Evolutionary conservation across 2,888 invertebrate species (phyloP), one percentile per base, ranked within the genome.

Genomic region (Stenichneumon culpator): DNA sequence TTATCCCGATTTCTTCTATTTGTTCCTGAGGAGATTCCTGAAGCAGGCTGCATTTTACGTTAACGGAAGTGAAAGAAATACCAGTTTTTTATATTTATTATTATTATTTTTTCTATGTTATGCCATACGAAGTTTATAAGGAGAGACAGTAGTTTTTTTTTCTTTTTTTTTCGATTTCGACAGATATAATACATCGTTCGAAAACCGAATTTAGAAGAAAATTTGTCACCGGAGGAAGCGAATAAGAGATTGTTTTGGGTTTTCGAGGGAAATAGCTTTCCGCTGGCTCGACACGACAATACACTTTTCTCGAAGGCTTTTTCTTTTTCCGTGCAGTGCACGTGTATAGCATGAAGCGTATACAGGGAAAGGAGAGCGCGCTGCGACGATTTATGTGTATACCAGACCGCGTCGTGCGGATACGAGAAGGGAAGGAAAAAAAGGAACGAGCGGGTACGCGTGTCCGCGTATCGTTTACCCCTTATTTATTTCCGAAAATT

Each of bases 401-500:
- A 47, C 39, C 25, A 28, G 39, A 74, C 28, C 28, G 39, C 28
- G 70, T n/a, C 19, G 9, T 25, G 39, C 44, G 63, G 84, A 79
- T 77, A 75, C 75, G 70, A 74, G 25, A 60, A 74, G 70, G 47
- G 69, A 19, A 25, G 25, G 9, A 65, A 44, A 60, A 28, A 82
- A 65, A 83, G 82, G 84, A 79, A 86, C 63, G 81, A 88, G 88
- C 88, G 86, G 84, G 83, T 89, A 87, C 88, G 89, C 89, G 87
- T 90, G 91, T 91, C 91, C 89, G 90, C 92, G 92, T 92, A 93
- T 93, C 93, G 93, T 93, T 93, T 93, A 93, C 90, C 89, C 92
- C 91, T 93, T 93, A 93, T 93, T 93, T 93, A 93, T 93, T 93
- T 93, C 91, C 90, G 79, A 87, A 93, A 93, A 93, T 93, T 93